Evolutionary conservation across 64 coral and sea anemone genomes (phyloP), one percentile per base, ranked within the genome.

Genomic region (Montipora foliosa): DNA sequence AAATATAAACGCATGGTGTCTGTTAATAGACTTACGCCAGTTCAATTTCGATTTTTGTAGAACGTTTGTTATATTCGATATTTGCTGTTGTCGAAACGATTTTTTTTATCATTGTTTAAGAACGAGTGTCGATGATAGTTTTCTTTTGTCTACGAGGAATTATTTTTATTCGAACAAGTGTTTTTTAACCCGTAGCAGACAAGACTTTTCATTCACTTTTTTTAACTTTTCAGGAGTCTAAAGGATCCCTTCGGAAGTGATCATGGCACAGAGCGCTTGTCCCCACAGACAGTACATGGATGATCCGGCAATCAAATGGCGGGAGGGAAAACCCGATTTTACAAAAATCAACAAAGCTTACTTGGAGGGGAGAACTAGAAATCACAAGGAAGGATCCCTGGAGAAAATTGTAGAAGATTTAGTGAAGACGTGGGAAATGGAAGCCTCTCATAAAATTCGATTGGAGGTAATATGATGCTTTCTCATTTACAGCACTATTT

Each of bases 391-490:
- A 19, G 93, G 84, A 44, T 98, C 97, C 11, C 83, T 96, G 21
- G 97, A 98, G 29, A 90, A 94, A 61, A 77, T 90, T 89, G 97
- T 98, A 3, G 97, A 98, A 77, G 84, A 98, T 79, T 83, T 98
- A 29, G 97, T 98, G 14, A 98, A 98, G 68, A 96, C 94, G 0
- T 98, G 97, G 97, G 97, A 98, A 82, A 94, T 98, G 94, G 97
- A 98, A 74, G 91, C 91, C 4, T 96, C 89, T 0, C 97, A 98
- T 64, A 98, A 98, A 83, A 69, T 72, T 8, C 84, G 81, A 53
- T 3, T 88, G 16, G 55, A 98, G 81, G 81, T 91, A 20, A 16
- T 12, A 47, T 19, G 19, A 11, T 51, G 37, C 37, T 37, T 37
- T 37, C 37, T 37, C 37, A 37, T 37, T 37, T 37, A 37, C 37